Evolutionary conservation across 23 tunicate species (phyloP), one percentile per base, ranked within the genome.

Genomic region (Corella eumyota): DNA sequence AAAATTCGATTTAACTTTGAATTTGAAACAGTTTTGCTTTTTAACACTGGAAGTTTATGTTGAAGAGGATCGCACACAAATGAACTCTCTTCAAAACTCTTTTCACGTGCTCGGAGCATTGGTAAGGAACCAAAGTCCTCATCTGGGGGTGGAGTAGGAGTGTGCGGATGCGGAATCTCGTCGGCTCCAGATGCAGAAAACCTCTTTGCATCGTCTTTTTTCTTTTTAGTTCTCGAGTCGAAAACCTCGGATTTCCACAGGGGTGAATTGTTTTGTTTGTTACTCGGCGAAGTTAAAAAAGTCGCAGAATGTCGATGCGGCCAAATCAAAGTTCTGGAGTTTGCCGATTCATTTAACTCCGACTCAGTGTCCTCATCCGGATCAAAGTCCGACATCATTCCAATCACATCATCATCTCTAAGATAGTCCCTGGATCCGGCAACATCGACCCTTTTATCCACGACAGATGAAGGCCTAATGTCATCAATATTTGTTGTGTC

Each of bases 401-500:
- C 66, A 2, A n/a, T 55, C 11, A 40, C 47, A 13, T 64, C 72
- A 0, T 62, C 79, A 33, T 29, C 56, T 6, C 67, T 70, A 19
- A 78, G 45, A 60, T 64, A 28, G n/a, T 64, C 72, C 7, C 66
- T 36, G 22, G 87, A 79, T 1, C 77, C 70, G 5, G 50, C 32
- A 31, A 79, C 87, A 56, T 79, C 87, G 27, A 79, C 87, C 15
- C 87, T 68, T 44, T 79, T 79, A 66, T 79, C 87, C 6, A 79
- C 70, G 0, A 79, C 77, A 0, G 87, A 70, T 3, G 83, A 76
- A 4, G 83, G 83, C 29, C 80, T 36, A 25, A 36, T 26, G 1
- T 74, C 75, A 3, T 47, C 73, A 36, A 56, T 24, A 33, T n/a
- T n/a, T n/a, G n/a, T n/a, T n/a, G n/a, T n/a, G n/a, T n/a, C n/a